phyloP scores from a whole-genome alignment of 2,113 vertebrate species.

The Cheilinus undulatus region DNA sequence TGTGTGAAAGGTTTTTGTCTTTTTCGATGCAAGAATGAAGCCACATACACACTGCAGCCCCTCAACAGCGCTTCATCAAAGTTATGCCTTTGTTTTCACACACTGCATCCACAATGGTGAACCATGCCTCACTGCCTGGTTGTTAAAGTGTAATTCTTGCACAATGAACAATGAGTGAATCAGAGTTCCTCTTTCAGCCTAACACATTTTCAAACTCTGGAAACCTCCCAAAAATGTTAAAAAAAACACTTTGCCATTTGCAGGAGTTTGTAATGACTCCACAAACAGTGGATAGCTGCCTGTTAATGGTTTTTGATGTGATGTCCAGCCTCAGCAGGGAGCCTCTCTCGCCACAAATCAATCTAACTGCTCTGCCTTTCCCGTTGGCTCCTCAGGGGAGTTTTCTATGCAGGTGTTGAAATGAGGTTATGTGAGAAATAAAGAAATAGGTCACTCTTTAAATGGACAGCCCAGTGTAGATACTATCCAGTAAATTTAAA shows the following conservation, averaged over 20 bases:
- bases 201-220: neutral
- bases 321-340: slow-evolving; percentile 34
- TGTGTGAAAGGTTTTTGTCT: too few species aligned
- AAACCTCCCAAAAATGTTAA: slow-evolving; percentile 12
- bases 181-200: neutral
- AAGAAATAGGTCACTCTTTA: neutral
- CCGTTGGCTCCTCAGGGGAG: slow-evolving; percentile 24
- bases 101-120: too few species aligned
- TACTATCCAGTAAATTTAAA: neutral
- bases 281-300: slow-evolving; percentile 3
- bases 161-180: neutral
- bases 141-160: neutral
- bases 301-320: slow-evolving; percentile 39
- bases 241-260: slow-evolving; percentile 18
- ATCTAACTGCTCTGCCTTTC: slow-evolving; percentile 34
- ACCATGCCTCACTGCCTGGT: too few species aligned
- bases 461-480: neutral
- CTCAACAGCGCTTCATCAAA: too few species aligned
- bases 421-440: neutral
- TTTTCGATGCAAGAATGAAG: too few species aligned
- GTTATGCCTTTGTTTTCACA: too few species aligned
- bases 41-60: too few species aligned
- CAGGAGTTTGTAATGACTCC: slow-evolving; percentile 23
- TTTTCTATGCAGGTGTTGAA: neutral
- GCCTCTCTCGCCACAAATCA: neutral